Base-by-base conservation (phyloP, 2,797 vertebrate species). In the Sebastiscus tertius region DNA sequence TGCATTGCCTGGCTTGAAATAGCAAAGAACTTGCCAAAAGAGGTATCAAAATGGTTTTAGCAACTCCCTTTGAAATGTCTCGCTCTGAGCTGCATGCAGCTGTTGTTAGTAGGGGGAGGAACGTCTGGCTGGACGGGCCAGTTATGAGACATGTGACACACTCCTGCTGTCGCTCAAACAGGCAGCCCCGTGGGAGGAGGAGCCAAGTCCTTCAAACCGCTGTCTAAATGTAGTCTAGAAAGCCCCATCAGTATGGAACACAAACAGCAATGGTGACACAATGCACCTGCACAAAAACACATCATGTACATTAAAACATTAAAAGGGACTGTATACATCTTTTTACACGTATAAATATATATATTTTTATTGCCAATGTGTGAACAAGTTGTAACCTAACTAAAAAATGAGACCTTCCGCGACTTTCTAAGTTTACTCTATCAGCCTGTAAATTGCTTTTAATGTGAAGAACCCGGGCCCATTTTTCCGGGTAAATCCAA, bases 111-210 rank as follows among this genome's bases (percentile, higher is more conserved):
- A 20, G 31, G 79, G 34, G 58, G 42, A 67, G 80, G 75, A 54
- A 22, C 22, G 61, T 52, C 59, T 46, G 42, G 42, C 16, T 46
- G 56, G 39, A 24, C 63, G 42, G 77, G 81, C 65, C 77, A 81
- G 71, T 63, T 78, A 61, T 27, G 72, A 52, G 83, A 80, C 78
- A 65, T 52, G 77, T 82, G 66, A 87, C 65, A 83, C 77, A 83
- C 72, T 85, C 74, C 39, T 63, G 78, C 91, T 89, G 87, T 88
- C 91, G 88, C 55, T 90, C 86, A 90, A 59, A 63, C 39, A 73
- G 31, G 27, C 54, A 6, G 22, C 80, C 83, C 71, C 58, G 65
- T 33, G 64, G 61, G 56, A 86, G 67, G 54, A 20, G 81, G 71
- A 80, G 73, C 80, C 62, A 82, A 71, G 79, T n/a, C 77, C 82